A percentile compares a stretch with the other conserved stretches of the same genome.
These are phyloP conservation scores for Pediacus dermestoides DNA, from an alignment of 2,888 invertebrate species.

Conservation along the genomic window DNA sequence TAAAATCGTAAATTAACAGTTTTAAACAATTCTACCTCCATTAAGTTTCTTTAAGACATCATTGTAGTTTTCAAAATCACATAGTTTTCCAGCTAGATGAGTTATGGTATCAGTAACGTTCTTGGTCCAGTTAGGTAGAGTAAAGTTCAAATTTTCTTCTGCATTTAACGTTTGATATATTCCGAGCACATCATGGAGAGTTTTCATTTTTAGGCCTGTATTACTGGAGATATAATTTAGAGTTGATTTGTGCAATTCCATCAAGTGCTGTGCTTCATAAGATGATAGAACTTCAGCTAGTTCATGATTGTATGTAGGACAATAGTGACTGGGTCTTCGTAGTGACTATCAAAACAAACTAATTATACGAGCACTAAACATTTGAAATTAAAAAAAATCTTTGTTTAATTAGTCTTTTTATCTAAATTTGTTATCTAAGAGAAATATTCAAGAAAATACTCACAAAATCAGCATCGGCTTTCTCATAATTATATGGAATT, in stretches of 20 bases:
- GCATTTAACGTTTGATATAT: slow-evolving; percentile 44
- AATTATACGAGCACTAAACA: neutral
- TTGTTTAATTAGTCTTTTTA: slow-evolving; percentile 6
- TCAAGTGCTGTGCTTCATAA: slow-evolving; percentile 28
- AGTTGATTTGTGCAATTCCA: slow-evolving; percentile 30
- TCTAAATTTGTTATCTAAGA: slow-evolving; percentile 1
- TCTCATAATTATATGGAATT: slow-evolving; percentile 51
- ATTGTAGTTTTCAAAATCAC: slow-evolving; percentile 47
- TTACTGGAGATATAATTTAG: slow-evolving; percentile 36
- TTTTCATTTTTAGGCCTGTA: slow-evolving; percentile 33
- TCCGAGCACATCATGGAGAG: slow-evolving; percentile 33
- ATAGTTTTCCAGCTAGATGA: slow-evolving; percentile 44
- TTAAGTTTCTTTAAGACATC: slow-evolving; percentile 45
- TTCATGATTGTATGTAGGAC: slow-evolving; percentile 42
- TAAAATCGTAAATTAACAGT: slow-evolving; percentile 3
- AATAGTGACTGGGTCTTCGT: slow-evolving; percentile 41
- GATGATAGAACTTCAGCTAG: slow-evolving; percentile 34
- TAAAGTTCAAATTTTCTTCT: slow-evolving; percentile 42
- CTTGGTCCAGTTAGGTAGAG: slow-evolving; percentile 50
- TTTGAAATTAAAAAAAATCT: slow-evolving; percentile 5
- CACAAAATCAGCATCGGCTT: slow-evolving; percentile 38
- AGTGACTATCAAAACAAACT: slow-evolving; percentile 33
- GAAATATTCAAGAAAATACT: too few species aligned
- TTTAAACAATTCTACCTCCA: slow-evolving; percentile 43
- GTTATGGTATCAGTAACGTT: slow-evolving; percentile 42